Evolutionary conservation across 2,113 vertebrate species (phyloP).

Genomic region (Marmota monax): DNA sequence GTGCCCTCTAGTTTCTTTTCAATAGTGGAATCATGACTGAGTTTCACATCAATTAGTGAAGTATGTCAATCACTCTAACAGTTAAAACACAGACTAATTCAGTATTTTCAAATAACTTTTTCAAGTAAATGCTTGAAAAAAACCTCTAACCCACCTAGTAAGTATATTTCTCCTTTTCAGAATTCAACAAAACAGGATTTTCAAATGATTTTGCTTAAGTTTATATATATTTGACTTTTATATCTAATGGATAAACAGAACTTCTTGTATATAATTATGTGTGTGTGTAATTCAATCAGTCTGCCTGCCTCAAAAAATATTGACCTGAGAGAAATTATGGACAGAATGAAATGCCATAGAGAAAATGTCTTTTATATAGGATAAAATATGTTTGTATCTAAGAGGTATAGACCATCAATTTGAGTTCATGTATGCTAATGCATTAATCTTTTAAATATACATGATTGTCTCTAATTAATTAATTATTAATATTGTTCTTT

Average conservation of each 20-base stretch:
- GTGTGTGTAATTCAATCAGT: too few relatives aligned
- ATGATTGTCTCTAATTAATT: not conserved
- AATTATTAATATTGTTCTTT: not conserved
- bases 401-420: not conserved
- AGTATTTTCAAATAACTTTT: not conserved
- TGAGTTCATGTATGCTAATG: not conserved
- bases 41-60: not conserved
- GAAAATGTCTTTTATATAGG: not conserved
- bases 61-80: not conserved
- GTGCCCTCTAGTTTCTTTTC: not conserved
- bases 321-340: not conserved
- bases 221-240: not conserved
- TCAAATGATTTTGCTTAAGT: not conserved
- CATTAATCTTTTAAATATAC: not conserved
- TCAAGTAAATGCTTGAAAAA: not conserved
- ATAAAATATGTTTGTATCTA: not conserved
- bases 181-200: not conserved
- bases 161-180: not conserved
- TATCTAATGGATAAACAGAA: not conserved
- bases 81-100: not conserved
- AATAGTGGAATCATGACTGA: not conserved
- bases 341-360: not conserved
- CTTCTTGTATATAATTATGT: not conserved
- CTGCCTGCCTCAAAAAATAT: not conserved
- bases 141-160: not conserved